Evolutionary conservation across 2,797 vertebrate genomes (phyloP).

Genomic region (Pagetopsis macropterus): DNA sequence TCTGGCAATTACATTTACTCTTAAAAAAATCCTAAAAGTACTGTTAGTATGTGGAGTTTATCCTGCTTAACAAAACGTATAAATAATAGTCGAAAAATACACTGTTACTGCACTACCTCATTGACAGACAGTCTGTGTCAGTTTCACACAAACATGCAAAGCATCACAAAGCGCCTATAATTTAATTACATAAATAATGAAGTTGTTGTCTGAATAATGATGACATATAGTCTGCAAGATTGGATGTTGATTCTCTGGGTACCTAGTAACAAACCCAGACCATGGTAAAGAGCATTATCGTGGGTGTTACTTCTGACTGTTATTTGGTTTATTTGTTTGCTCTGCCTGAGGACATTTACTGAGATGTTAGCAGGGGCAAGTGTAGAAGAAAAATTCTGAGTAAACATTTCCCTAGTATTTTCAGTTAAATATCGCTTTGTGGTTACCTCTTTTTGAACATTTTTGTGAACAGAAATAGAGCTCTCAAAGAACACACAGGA

Average conservation of each 20-base stretch:
- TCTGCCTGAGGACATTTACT: constrained; percentile 25
- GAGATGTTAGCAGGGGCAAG: too few relatives aligned
- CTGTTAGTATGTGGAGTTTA: constrained; percentile 7
- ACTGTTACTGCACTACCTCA: too few relatives aligned
- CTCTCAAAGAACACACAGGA: too few relatives aligned
- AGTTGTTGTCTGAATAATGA: constrained; percentile 50
- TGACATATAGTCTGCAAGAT: constrained; percentile 19
- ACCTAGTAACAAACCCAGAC: constrained; percentile 33
- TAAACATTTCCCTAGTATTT: too few relatives aligned
- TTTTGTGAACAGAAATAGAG: too few relatives aligned
- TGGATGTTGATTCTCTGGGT: constrained; percentile 46
- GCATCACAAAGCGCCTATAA: neutral
- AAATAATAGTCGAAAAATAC: too few relatives aligned
- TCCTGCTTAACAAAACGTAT: neutral
- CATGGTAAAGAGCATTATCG: constrained; percentile 11
- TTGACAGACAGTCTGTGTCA: neutral
- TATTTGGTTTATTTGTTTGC: constrained; percentile 18
- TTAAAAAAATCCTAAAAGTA: too few relatives aligned
- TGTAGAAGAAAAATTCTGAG: too few relatives aligned
- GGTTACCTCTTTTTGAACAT: too few relatives aligned
- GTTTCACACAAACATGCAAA: constrained; percentile 16
- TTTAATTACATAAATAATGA: constrained; percentile 20
- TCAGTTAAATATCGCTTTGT: too few relatives aligned
- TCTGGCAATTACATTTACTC: too few relatives aligned
- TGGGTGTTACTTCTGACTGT: constrained; percentile 25